Conservation (phyloP, 1,140 invertebrate species). For the Lordiphosa clarofinis region DNA sequence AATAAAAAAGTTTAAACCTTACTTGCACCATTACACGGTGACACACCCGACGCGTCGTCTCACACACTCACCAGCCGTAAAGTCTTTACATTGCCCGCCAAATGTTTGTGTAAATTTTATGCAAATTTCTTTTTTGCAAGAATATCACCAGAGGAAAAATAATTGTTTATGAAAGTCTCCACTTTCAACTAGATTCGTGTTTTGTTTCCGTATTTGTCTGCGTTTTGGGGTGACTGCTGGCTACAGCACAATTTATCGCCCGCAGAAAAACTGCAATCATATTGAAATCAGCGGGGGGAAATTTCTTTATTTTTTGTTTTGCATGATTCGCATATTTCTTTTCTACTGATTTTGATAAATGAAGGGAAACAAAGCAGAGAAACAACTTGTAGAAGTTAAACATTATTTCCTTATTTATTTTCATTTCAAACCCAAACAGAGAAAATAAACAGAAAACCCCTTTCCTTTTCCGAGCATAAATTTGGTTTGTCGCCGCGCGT, state of each 20-base stretch:
- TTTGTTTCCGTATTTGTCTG: constrained; percentile 17
- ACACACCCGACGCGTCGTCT: constrained; percentile 21
- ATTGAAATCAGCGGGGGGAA: constrained; percentile 43
- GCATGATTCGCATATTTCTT: constrained; percentile 45
- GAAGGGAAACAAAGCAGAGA: constrained; percentile 12
- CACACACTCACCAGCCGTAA: constrained; percentile 22
- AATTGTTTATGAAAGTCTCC: background rate
- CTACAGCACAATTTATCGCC: background rate
- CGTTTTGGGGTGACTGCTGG: background rate
- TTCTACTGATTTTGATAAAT: constrained; percentile 63
- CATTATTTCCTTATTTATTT: constrained; percentile 72
- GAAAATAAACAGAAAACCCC: too few species aligned
- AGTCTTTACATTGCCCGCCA: constrained; percentile 32
- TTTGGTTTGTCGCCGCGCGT: constrained; percentile 49
- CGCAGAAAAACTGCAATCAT: constrained; percentile 30
- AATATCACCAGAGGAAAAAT: constrained; percentile 43
- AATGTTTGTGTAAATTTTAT: constrained; percentile 50
- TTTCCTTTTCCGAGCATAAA: constrained; percentile 41
- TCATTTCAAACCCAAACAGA: constrained; percentile 10
- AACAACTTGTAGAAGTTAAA: constrained; percentile 53
- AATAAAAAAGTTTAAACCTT: constrained; percentile 56
- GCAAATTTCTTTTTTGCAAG: constrained; percentile 21
- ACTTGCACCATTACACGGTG: constrained; percentile 38
- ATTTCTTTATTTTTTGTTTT: constrained; percentile 12
- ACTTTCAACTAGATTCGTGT: constrained; percentile 7